Conservation (phyloP, 2,797 vertebrate species). For the Platyrinchus mystaceus region DNA sequence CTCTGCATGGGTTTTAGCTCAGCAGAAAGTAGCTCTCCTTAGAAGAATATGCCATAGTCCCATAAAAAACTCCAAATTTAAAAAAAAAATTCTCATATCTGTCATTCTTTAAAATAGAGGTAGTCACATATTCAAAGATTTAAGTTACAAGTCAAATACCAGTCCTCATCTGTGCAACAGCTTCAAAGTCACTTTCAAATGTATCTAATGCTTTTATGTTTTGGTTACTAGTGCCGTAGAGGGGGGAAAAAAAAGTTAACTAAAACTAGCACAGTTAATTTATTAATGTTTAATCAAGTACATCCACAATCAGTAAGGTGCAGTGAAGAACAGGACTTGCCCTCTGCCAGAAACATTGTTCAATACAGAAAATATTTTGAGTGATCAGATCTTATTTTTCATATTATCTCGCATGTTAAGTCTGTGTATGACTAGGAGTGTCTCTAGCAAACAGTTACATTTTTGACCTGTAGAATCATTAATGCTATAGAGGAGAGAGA, state of each 20-base stretch:
- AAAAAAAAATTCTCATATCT: not conserved
- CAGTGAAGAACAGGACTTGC: not conserved
- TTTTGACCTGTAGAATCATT: not conserved
- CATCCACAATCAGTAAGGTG: not conserved
- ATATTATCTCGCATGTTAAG: not conserved
- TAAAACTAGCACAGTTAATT: not conserved
- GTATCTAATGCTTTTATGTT: not conserved
- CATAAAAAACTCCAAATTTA: not conserved
- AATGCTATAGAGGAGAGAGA: not conserved
- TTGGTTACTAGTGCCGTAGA: not conserved
- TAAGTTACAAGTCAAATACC: not conserved
- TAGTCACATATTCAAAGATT: not conserved
- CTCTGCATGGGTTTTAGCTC: not conserved
- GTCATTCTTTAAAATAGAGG: not conserved
- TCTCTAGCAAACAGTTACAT: not conserved
- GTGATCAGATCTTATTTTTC: not conserved
- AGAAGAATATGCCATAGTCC: not conserved
- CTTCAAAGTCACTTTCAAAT: not conserved
- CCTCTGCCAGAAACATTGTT: fast-evolving
- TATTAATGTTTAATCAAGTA: not conserved
- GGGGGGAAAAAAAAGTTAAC: not conserved
- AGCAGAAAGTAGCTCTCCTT: not conserved
- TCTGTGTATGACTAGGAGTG: not conserved
- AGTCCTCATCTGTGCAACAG: not conserved
- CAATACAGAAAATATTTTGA: not conserved